Percentiles rank a stretch among this genome's conserved stretches.
Evolutionary conservation across 2,113 vertebrate species (phyloP).

Genomic region (Grantiella picta): DNA sequence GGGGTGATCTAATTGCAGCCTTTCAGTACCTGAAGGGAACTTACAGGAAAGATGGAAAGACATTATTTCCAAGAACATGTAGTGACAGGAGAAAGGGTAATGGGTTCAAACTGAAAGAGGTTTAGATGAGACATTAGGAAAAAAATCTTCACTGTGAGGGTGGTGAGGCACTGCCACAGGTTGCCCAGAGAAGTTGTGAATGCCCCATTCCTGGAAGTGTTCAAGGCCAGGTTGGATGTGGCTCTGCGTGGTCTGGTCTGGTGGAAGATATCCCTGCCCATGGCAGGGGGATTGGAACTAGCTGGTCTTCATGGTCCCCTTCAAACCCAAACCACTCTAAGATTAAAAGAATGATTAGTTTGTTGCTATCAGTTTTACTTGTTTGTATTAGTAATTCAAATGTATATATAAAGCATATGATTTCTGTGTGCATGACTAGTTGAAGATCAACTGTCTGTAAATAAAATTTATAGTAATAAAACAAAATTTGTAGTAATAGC

Average conservation of each 20-base stretch:
- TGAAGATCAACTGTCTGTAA: neutral
- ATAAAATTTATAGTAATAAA: neutral
- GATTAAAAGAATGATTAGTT: neutral
- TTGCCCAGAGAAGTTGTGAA: neutral
- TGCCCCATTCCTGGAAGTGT: fast-evolving
- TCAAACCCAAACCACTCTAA: neutral
- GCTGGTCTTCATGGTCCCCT: neutral
- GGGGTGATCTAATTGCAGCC: fast-evolving
- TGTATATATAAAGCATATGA: neutral
- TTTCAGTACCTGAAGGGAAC: neutral
- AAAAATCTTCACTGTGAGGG: neutral
- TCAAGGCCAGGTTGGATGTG: neutral
- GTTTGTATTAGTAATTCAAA: neutral
- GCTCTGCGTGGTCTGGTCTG: neutral
- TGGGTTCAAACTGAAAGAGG: neutral
- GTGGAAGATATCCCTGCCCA: neutral
- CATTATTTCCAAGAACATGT: neutral
- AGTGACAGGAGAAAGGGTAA: neutral
- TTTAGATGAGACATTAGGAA: neutral
- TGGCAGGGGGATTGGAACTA: neutral
- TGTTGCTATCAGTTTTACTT: neutral
- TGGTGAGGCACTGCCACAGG: neutral
- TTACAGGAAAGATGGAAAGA: neutral
- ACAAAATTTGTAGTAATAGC: neutral
- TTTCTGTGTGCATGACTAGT: neutral